phyloP scores from a whole-genome alignment of 2,797 vertebrate species.

The Smutsia temminckii region DNA sequence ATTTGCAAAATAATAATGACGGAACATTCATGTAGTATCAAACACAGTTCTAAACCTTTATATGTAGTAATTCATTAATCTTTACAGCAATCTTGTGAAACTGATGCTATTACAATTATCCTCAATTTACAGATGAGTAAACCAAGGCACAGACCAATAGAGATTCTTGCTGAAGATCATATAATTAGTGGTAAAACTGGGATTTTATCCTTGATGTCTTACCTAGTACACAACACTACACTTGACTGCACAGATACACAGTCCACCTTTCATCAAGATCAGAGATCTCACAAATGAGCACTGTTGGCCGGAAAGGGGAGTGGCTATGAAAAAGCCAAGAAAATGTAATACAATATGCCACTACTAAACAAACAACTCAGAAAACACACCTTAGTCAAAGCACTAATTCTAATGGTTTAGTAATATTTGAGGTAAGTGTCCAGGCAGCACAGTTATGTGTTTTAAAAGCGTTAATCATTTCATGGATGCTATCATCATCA shows the following conservation, averaged over 20 bases:
- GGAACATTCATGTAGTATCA: background rate
- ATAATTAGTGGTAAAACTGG: background rate
- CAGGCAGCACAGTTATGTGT: background rate
- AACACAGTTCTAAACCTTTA: background rate
- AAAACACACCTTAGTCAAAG: background rate
- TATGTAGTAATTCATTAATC: background rate
- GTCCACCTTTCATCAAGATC: background rate
- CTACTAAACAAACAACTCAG: slow-evolving; percentile 31
- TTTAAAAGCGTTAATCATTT: slow-evolving; percentile 16
- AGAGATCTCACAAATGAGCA: slow-evolving; percentile 16
- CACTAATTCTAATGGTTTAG: background rate
- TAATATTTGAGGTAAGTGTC: background rate
- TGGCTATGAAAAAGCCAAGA: background rate
- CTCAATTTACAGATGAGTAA: background rate
- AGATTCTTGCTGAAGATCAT: background rate
- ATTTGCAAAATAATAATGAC: background rate
- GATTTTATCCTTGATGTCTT: background rate
- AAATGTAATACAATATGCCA: background rate
- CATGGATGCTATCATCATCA: background rate
- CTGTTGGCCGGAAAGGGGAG: background rate
- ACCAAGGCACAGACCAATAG: background rate
- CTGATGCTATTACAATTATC: background rate
- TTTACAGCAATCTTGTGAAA: background rate
- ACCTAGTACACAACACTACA: background rate
- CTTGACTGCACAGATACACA: background rate